These are phyloP conservation scores for Phlogophora meticulosa DNA, from an alignment of 2,888 invertebrate species.

Conservation along the genomic window DNA sequence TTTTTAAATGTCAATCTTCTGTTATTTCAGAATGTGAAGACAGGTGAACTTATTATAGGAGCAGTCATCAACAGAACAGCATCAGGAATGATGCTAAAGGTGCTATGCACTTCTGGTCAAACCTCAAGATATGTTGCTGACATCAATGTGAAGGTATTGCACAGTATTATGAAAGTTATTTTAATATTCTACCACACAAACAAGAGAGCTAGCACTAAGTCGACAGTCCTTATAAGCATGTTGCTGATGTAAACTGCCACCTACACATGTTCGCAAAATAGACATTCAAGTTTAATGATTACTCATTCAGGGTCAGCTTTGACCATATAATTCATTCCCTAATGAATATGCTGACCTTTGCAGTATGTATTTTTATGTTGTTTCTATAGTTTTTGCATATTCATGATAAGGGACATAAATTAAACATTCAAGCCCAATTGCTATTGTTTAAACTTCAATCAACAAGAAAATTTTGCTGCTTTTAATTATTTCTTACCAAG, in stretches of 20 bases:
- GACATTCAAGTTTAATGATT: constrained; percentile 3
- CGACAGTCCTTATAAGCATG: constrained; percentile 34
- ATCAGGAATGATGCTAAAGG: constrained; percentile 94
- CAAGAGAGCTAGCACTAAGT: not conserved
- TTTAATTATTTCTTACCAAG: too few species aligned
- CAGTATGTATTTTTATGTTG: not conserved
- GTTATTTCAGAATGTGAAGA: constrained; percentile 91
- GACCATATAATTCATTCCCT: constrained; percentile 19
- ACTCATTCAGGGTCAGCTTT: constrained; percentile 1
- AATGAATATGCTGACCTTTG: constrained; percentile 19
- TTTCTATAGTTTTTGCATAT: constrained; percentile 20
- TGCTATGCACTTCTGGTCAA: constrained; percentile 96
- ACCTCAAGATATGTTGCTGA: constrained; percentile 96
- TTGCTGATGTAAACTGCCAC: constrained; percentile 10
- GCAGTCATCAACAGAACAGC: constrained; percentile 94
- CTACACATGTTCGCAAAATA: constrained; percentile 29
- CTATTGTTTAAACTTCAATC: constrained; percentile 12
- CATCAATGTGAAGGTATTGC: constrained; percentile 95
- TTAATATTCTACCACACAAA: not conserved
- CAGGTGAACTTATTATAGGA: constrained; percentile 95
- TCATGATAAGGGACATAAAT: not conserved
- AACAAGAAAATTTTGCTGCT: not conserved
- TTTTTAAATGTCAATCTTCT: not conserved
- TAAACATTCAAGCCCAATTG: constrained; percentile 39
- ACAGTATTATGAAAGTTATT: constrained; percentile 47